Evolutionary conservation across 2,797 vertebrate genomes (phyloP), one percentile per base, ranked within the genome.

Genomic region (Orestias chungarensis): DNA sequence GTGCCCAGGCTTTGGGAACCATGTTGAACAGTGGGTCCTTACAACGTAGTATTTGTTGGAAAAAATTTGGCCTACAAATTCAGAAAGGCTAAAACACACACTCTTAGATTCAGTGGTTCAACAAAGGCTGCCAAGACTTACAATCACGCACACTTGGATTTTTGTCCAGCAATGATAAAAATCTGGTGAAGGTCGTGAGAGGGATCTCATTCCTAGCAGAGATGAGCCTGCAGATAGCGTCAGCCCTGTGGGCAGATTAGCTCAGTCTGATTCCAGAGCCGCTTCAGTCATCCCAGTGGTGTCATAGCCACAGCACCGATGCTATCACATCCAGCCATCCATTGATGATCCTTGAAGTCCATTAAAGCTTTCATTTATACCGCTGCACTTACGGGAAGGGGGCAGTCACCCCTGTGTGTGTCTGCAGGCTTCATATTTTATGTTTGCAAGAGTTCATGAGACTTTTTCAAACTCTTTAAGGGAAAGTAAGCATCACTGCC

Each of bases 161-260:
- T 82, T 86, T 82, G 82, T 88, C 68, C 73, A 6, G 20, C 57
- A 1, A 8, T 3, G 93, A 94, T 93, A 92, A 79, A 52, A 78
- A 93, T 94, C 91, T 84, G 77, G 65, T 92, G 90, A 93, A 94
- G 93, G 93, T 94, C 92, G 77, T 82, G 80, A 84, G 87, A 87
- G 86, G 90, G 89, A 93, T 93, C 91, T 92, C 89, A 86, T 93
- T 93, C 89, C 87, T 80, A 75, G 86, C 86, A 80, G 81, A 89
- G 93, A 94, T 94, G 89, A 91, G 82, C 23, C 64, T 1, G 71
- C 82, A 10, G 93, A 94, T 93, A 93, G 81, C 44, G 87, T 88
- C 87, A 78, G 85, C 84, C 82, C 84, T 81, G 79, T 66, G 43
- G 86, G 73, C 82, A 87, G 89, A 93, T 92, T 89, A 92, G 84